Evolutionary conservation across 2,888 invertebrate species (phyloP).

Genomic region (Hoplodrina ambigua): DNA sequence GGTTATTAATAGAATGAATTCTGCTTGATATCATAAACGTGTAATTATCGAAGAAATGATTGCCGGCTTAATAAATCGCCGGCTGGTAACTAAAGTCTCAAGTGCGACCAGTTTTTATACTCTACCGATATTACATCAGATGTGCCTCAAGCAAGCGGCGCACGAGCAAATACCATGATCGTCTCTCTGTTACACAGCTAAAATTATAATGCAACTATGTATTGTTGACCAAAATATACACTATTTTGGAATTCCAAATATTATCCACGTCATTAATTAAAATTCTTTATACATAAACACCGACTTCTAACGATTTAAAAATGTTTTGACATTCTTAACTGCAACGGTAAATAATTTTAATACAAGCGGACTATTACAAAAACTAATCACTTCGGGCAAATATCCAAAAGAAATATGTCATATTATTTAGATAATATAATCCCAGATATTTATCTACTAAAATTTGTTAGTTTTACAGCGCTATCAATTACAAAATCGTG

Average conservation of each 20-base stretch:
- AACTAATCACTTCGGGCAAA: conserved; percentile 29
- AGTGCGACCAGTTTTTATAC: conserved; percentile 83
- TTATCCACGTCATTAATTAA: conserved; percentile 17
- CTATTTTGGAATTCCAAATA: conserved; percentile 6
- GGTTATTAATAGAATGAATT: conserved; percentile 32
- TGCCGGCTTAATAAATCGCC: conserved; percentile 59
- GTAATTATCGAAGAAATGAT: conserved; percentile 62
- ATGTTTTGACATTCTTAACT: conserved; percentile 19
- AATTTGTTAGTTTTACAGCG: conserved; percentile 40
- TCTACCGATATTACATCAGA: conserved; percentile 76
- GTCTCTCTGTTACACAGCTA: conserved; percentile 25
- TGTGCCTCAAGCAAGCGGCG: conserved; percentile 65
- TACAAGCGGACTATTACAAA: conserved; percentile 20
- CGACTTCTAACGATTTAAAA: conserved; percentile 4
- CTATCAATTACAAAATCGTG: conserved; percentile 47
- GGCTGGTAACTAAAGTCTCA: conserved; percentile 75
- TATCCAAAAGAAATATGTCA: conserved; percentile 27
- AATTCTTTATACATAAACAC: conserved; percentile 5
- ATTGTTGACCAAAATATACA: conserved; percentile 16
- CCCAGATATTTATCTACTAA: conserved; percentile 18
- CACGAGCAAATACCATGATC: conserved; percentile 60
- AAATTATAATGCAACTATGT: conserved; percentile 32
- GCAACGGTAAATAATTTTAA: conserved; percentile 9
- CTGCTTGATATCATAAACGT: conserved; percentile 38
- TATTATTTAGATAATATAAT: conserved; percentile 16